Evolutionary conservation across 1,140 invertebrate genomes (phyloP).

Genomic region (Cyclargus thomasi): DNA sequence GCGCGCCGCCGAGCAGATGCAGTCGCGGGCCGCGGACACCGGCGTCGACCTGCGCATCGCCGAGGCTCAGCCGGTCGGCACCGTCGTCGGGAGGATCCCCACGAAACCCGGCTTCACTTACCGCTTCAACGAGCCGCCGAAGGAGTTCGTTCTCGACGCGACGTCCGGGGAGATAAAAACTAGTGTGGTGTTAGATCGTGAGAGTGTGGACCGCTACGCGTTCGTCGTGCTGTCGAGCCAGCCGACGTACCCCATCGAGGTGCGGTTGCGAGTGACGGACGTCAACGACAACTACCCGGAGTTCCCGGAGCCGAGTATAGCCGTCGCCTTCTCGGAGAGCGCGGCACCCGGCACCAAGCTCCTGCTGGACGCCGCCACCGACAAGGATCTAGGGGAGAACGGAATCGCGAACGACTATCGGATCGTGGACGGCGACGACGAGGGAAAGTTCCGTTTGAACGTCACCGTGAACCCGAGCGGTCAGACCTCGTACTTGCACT

Average conservation of each 20-base stretch:
- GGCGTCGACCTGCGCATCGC: conserved; percentile 88
- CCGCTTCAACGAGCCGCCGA: conserved; percentile 91
- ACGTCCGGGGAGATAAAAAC: conserved; percentile 89
- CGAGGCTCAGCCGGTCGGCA: conserved; percentile 88
- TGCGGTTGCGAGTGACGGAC: conserved; percentile 89
- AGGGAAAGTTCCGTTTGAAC: conserved; percentile 89
- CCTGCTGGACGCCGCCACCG: conserved; percentile 90
- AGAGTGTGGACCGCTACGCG: conserved; percentile 89
- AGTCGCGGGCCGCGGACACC: conserved; percentile 89
- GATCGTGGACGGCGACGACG: conserved; percentile 90
- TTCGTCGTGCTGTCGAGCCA: conserved; percentile 93
- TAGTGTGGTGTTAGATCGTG: conserved; percentile 86
- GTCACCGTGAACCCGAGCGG: conserved; percentile 92
- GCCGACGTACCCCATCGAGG: conserved; percentile 94
- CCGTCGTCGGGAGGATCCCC: conserved; percentile 89
- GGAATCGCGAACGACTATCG: conserved; percentile 90
- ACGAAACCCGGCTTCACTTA: conserved; percentile 91
- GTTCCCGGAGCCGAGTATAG: conserved; percentile 91
- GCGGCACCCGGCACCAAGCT: conserved; percentile 90
- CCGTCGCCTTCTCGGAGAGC: conserved; percentile 92
- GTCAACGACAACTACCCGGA: conserved; percentile 93
- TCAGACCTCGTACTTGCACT: conserved; percentile 90
- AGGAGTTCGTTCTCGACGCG: conserved; percentile 87
- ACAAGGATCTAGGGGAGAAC: conserved; percentile 90
- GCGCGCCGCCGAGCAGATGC: conserved; percentile 81